Percentiles rank a stretch among this genome's conserved stretches.
phyloP scores from a whole-genome alignment of 2,113 vertebrate genomes.

The Microtus oregoni region DNA sequence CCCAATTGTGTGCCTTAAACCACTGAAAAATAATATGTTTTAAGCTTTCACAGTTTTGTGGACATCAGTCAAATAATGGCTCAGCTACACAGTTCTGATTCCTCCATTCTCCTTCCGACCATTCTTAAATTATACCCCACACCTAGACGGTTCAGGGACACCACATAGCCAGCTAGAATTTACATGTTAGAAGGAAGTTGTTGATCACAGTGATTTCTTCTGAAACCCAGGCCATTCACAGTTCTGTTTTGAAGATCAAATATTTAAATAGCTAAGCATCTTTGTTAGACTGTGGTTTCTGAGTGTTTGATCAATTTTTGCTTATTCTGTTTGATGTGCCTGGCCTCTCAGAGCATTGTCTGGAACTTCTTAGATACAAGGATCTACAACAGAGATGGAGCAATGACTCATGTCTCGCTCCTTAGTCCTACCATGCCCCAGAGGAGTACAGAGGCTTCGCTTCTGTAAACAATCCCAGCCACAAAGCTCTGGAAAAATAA shows the following conservation, averaged over 20 bases:
- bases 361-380: slow-evolving; percentile 11
- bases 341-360: slow-evolving; percentile 20
- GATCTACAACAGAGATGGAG: background rate
- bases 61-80: background rate
- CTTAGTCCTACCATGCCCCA: background rate
- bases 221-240: slow-evolving; percentile 21
- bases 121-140: background rate
- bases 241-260: slow-evolving; percentile 59
- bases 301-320: slow-evolving; percentile 66
- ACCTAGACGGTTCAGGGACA: background rate
- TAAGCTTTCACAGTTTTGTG: background rate
- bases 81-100: background rate
- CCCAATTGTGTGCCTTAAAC: slow-evolving; percentile 5
- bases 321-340: slow-evolving; percentile 57
- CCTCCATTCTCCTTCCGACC: background rate
- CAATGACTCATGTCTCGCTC: background rate
- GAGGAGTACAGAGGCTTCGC: background rate
- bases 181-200: slow-evolving; percentile 53
- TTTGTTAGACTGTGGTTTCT: slow-evolving; percentile 59
- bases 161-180: slow-evolving; percentile 50
- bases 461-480: background rate
- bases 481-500: background rate
- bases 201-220: slow-evolving; percentile 64
- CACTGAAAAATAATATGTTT: background rate
- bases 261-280: slow-evolving; percentile 61